Base-by-base conservation (phyloP, 2,113 vertebrate genomes). In the Pyrgilauda ruficollis region DNA sequence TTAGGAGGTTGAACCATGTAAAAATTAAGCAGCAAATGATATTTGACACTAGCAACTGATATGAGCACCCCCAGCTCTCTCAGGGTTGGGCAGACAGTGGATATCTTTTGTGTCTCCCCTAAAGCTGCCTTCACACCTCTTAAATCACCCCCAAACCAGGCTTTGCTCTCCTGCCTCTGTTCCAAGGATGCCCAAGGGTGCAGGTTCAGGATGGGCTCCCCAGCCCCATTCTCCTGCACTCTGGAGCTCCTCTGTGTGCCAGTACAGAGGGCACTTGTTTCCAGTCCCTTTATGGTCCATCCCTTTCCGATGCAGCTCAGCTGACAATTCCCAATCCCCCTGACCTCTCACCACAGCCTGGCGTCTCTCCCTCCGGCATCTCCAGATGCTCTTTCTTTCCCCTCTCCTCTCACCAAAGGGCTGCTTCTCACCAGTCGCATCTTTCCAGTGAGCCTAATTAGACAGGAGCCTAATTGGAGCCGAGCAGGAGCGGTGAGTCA, bases 401-500 rank as follows among this genome's bases (percentile, higher is more conserved):
- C 59, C 20, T 87, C 50, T 20, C 66, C 47, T 84, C 86, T 59
- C 84, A 90, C 75, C 63, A 50, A 84, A 85, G 63, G 59, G 61
- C 68, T 67, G 85, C 49, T 77, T 74, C 84, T 74, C 88, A 80
- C 64, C 27, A 7, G 56, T 56, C 15, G 0, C 88, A 56, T 90
- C 83, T 94, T 89, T 69, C 61, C 83, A 90, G 64, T 0, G 39
- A 84, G 80, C 33, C 72, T 96, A 94, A 96, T 95, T 90, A 96
- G 85, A 79, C 88, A 33, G 59, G 53, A 88, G 85, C 76, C 82
- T 92, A 94, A 96, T 97, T 93, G 92, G 86, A 90, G 82, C 30
- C 1, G 1, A 63, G 80, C 56, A 56, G 81, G 87, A 94, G 82
- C 1, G 0, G 55, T 80, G 93, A 95, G 79, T 94, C 92, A 89